Percentiles rank a stretch among this genome's conserved stretches.
These are phyloP conservation scores for Nanorana parkeri DNA, from an alignment of 2,113 vertebrate genomes.

Conservation along the genomic window DNA sequence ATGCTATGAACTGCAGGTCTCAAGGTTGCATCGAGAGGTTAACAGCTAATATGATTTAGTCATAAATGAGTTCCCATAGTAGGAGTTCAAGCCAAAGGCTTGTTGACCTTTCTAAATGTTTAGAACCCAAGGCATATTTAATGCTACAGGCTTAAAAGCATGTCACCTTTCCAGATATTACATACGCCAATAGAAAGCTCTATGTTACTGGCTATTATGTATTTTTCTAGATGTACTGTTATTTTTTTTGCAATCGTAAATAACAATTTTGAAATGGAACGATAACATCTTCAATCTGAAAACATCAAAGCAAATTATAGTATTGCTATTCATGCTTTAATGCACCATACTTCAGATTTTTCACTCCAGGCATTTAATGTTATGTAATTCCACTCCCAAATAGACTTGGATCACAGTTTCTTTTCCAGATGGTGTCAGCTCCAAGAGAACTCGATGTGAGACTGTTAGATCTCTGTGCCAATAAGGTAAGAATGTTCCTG, in stretches of 20 bases:
- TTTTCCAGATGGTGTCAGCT: conserved; percentile 1
- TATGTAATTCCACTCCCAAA: not conserved
- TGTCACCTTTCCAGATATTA: conserved; percentile 3
- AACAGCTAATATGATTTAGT: conserved; percentile 28
- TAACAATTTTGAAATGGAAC: not conserved
- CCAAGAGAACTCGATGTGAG: too few species aligned
- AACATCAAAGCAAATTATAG: not conserved
- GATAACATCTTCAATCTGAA: not conserved
- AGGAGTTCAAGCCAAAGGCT: conserved; percentile 4
- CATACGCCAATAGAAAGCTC: not conserved
- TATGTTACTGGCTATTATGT: not conserved
- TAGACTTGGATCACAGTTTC: not conserved
- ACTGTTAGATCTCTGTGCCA: too few species aligned
- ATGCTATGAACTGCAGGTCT: conserved; percentile 9
- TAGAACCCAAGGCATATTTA: not conserved
- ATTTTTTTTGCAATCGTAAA: not conserved
- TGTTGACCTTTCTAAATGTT: conserved; percentile 31
- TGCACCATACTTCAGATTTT: not conserved
- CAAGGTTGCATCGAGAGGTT: conserved; percentile 2
- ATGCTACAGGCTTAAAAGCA: not conserved
- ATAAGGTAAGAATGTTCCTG: too few species aligned
- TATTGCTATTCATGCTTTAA: conserved; percentile 17
- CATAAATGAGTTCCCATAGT: conserved; percentile 15
- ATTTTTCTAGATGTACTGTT: not conserved
- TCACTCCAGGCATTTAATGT: conserved; percentile 12